These are phyloP conservation scores for Notodromas monacha DNA, from an alignment of 2,888 invertebrate genomes.

Conservation along the genomic window DNA sequence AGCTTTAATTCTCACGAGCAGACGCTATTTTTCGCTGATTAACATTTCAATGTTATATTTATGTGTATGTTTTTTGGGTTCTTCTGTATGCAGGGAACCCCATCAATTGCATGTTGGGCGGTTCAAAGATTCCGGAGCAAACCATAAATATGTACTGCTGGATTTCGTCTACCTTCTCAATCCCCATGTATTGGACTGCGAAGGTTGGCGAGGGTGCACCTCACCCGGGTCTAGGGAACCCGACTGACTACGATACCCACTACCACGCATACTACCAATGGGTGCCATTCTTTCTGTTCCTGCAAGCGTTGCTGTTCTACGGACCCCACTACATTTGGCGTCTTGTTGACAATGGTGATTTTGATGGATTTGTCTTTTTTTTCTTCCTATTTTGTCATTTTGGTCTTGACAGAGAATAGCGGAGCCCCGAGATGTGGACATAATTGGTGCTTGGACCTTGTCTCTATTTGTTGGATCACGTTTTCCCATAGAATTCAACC, in stretches of 20 bases:
- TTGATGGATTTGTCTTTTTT: too few species aligned
- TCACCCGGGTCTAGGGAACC: slow-evolving; percentile 1
- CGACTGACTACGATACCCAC: slow-evolving; percentile 18
- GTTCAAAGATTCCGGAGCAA: slow-evolving; percentile 39
- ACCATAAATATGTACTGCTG: slow-evolving; percentile 66
- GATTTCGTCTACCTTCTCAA: slow-evolving; percentile 59
- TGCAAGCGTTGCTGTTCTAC: slow-evolving; percentile 49
- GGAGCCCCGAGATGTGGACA: too few species aligned
- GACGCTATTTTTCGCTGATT: too few species aligned
- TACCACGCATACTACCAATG: slow-evolving; percentile 71
- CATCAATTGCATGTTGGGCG: slow-evolving; percentile 45
- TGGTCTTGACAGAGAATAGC: too few species aligned
- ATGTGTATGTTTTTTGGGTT: too few species aligned
- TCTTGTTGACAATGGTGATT: slow-evolving; percentile 62
- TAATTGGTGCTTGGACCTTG: too few species aligned
- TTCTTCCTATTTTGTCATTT: too few species aligned
- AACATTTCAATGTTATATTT: too few species aligned
- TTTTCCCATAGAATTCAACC: too few species aligned
- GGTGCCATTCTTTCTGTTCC: slow-evolving; percentile 67
- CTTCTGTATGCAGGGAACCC: slow-evolving; percentile 23
- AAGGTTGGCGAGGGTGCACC: slow-evolving; percentile 34
- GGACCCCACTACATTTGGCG: slow-evolving; percentile 73
- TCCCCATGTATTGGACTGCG: slow-evolving; percentile 26
- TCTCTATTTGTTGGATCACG: too few species aligned
- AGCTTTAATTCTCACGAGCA: too few species aligned